Percentiles rank a stretch among this genome's conserved stretches.
phyloP scores from a whole-genome alignment of 2,113 vertebrate genomes.

The Cyprinus carpio region DNA sequence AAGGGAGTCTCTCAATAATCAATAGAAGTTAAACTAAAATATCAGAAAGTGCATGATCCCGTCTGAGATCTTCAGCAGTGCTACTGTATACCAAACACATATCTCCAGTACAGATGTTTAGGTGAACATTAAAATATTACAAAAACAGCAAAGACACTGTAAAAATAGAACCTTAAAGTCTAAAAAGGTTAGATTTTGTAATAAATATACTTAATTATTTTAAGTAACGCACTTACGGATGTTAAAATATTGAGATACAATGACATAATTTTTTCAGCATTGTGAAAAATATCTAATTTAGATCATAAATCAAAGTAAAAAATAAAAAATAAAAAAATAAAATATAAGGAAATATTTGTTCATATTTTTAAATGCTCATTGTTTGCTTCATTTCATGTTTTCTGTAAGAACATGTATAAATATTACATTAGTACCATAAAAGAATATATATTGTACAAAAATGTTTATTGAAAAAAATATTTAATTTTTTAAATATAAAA shows the following conservation, averaged over 20 bases:
- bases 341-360: background rate
- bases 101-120: background rate
- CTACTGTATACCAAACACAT: background rate
- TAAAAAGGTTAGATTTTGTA: background rate
- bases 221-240: background rate
- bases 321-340: background rate
- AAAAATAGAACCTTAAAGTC: background rate
- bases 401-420: background rate
- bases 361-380: background rate
- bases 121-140: background rate
- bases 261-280: background rate
- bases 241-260: background rate
- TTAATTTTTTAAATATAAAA: too few relatives aligned
- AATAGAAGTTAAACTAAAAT: constrained; percentile 65
- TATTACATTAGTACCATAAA: background rate
- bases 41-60: constrained; percentile 22
- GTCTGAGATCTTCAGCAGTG: background rate
- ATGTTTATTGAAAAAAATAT: background rate
- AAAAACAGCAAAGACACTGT: background rate
- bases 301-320: background rate
- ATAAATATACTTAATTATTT: background rate
- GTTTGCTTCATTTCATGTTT: background rate
- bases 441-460: background rate
- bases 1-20: constrained; percentile 52
- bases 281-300: background rate